phyloP scores from a whole-genome alignment of 2,888 invertebrate genomes.

The Lycocerus yunnanus region DNA sequence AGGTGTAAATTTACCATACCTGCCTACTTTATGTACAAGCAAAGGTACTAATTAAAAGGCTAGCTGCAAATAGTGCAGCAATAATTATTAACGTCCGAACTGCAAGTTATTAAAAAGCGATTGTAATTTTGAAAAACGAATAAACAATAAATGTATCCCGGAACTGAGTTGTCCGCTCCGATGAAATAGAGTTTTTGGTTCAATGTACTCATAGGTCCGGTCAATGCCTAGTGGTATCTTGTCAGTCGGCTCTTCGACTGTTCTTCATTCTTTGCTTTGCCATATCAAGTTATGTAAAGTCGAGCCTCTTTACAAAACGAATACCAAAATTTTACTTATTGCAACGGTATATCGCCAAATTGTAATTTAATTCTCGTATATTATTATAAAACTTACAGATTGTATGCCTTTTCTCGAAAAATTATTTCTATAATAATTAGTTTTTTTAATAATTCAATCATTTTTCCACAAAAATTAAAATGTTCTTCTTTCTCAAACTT shows the following conservation, averaged over 20 bases:
- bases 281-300: slow-evolving; percentile 34
- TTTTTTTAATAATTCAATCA: neutral
- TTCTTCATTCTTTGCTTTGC: slow-evolving; percentile 39
- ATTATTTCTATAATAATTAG: neutral
- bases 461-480: no score
- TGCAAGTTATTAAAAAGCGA: neutral
- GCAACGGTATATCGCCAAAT: slow-evolving; percentile 27
- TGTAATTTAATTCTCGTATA: slow-evolving; percentile 17
- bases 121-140: slow-evolving; percentile 4
- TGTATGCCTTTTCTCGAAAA: neutral
- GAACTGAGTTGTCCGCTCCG: slow-evolving; percentile 48
- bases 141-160: slow-evolving; percentile 40
- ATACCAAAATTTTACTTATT: slow-evolving; percentile 22
- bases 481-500: no score
- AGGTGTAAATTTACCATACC: neutral
- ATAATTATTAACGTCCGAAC: neutral
- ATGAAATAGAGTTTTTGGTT: slow-evolving; percentile 49
- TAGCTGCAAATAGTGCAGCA: neutral
- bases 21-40: neutral
- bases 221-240: slow-evolving; percentile 51
- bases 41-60: neutral
- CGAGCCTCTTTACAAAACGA: slow-evolving; percentile 30
- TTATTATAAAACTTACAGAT: slow-evolving; percentile 6
- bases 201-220: slow-evolving; percentile 47
- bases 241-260: slow-evolving; percentile 43